These are phyloP conservation scores for Rhagonycha lutea DNA, from an alignment of 2,888 invertebrate genomes.

Conservation along the genomic window DNA sequence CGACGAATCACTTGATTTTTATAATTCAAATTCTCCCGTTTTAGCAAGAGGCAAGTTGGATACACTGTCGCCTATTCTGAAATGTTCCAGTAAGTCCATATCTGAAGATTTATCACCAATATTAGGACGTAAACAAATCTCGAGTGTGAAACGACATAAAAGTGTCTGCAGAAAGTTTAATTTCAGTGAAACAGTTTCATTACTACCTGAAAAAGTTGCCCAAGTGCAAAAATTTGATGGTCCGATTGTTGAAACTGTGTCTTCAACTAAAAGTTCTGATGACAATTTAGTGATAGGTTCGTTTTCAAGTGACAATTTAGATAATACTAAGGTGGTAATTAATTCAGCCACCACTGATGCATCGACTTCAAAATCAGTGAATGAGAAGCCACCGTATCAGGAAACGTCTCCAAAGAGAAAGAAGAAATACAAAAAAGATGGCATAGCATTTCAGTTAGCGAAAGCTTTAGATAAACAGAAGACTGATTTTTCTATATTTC, in stretches of 20 bases:
- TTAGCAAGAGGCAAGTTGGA: neutral
- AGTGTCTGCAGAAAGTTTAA: neutral
- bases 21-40: neutral
- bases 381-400: slow-evolving; percentile 30
- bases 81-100: neutral
- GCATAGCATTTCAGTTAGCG: slow-evolving; percentile 56
- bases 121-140: neutral
- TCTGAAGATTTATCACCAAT: neutral
- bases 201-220: neutral
- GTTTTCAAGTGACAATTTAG: neutral
- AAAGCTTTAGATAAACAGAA: slow-evolving; percentile 57
- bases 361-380: neutral
- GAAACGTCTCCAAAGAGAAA: slow-evolving; percentile 38
- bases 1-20: neutral
- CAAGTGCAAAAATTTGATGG: neutral
- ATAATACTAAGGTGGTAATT: neutral
- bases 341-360: neutral
- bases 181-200: neutral
- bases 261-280: neutral
- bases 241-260: neutral
- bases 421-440: slow-evolving; percentile 57
- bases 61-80: neutral
- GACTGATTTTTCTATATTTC: slow-evolving; percentile 58
- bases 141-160: neutral
- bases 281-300: neutral